Evolutionary conservation across 1,140 invertebrate genomes (phyloP).

Genomic region (Drosophila pseudoobscura): DNA sequence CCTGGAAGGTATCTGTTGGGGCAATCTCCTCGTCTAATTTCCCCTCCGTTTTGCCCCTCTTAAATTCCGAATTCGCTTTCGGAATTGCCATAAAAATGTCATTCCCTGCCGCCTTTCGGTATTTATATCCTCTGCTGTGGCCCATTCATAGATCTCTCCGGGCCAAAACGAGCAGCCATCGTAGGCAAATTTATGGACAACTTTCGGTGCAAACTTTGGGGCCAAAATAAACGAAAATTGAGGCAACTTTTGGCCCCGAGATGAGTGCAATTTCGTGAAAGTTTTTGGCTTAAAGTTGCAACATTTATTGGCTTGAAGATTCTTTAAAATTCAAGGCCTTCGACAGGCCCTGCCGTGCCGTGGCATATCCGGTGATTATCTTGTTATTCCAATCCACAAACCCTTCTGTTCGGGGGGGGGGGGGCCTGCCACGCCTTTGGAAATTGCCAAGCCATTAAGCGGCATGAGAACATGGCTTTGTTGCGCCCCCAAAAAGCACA

Average conservation of each 20-base stretch:
- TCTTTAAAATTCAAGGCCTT: too few relatives aligned
- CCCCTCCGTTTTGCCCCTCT: constrained; percentile 2
- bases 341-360: too few relatives aligned
- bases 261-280: too few relatives aligned
- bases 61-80: neutral
- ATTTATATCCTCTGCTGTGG: constrained; percentile 38
- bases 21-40: neutral
- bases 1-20: too few relatives aligned
- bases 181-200: constrained; percentile 40
- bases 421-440: constrained; percentile 28
- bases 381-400: constrained; percentile 10
- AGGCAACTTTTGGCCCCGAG: too few relatives aligned
- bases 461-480: constrained; percentile 24
- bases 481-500: constrained; percentile 40
- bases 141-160: constrained; percentile 41
- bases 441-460: constrained; percentile 58
- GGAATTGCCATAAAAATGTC: constrained; percentile 42
- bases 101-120: constrained; percentile 28
- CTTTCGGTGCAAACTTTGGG: constrained; percentile 40
- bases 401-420: constrained; percentile 2
- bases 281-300: too few relatives aligned
- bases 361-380: too few relatives aligned
- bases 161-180: constrained; percentile 12
- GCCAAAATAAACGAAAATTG: too few relatives aligned
- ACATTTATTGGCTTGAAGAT: too few relatives aligned